A percentile compares a stretch with the other conserved stretches of the same genome.
Conservation (phyloP, 2,797 vertebrate species). For the Erpetoichthys calabaricus region DNA sequence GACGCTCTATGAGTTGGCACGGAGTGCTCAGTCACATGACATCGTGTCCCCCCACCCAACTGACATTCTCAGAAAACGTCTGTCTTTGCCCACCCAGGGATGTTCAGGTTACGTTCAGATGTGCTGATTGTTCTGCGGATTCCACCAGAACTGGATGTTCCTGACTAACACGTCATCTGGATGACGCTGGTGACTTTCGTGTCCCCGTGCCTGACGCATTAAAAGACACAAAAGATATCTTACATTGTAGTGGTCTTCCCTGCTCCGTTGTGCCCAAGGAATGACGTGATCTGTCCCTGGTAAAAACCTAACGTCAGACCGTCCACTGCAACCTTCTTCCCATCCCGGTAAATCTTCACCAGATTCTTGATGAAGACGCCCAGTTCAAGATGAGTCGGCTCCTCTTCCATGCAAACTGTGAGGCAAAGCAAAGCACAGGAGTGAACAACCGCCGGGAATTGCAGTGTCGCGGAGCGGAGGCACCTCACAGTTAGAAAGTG, state of each 20-base stretch:
- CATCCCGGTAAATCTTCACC: slow-evolving; percentile 86
- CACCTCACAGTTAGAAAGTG: background rate
- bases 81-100: no score
- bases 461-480: background rate
- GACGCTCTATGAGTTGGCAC: no score
- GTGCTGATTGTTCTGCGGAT: no score
- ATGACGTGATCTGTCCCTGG: slow-evolving; percentile 92
- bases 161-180: no score
- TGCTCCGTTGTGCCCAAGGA: slow-evolving; percentile 92
- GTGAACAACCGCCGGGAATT: background rate
- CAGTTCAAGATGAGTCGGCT: slow-evolving; percentile 73
- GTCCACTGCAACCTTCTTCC: slow-evolving; percentile 88
- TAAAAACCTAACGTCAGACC: slow-evolving; percentile 86
- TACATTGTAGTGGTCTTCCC: slow-evolving; percentile 98
- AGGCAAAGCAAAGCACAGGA: slow-evolving; percentile 4
- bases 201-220: no score
- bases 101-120: no score
- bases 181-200: no score
- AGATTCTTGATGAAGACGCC: slow-evolving; percentile 92
- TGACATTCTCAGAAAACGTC: no score
- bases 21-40: no score
- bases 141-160: no score
- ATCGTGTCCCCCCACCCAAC: no score
- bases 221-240: slow-evolving; percentile 23
- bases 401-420: slow-evolving; percentile 80